Conservation (phyloP, 2,113 vertebrate genomes). For the Steatornis caripensis region DNA sequence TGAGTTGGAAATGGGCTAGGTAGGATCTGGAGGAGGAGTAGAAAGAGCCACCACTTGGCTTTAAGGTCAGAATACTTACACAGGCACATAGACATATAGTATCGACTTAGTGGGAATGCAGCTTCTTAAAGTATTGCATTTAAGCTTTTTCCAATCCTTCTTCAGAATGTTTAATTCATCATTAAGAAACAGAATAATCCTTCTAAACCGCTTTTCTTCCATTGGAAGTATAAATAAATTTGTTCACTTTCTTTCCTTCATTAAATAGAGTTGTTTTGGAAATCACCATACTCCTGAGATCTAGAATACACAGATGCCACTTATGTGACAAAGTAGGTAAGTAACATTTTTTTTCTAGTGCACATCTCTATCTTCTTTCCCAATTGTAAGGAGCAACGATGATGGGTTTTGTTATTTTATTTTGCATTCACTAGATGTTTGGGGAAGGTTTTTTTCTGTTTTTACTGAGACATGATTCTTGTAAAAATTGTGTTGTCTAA, state of each 20-base stretch:
- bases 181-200: neutral
- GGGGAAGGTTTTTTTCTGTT: neutral
- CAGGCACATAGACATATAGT: neutral
- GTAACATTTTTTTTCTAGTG: neutral
- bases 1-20: neutral
- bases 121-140: neutral
- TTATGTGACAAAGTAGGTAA: neutral
- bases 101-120: neutral
- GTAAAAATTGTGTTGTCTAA: neutral
- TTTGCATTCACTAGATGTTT: neutral
- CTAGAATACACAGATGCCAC: neutral
- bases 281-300: neutral
- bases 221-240: neutral
- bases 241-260: neutral
- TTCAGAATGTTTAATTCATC: neutral
- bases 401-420: neutral
- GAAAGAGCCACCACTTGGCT: neutral
- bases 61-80: neutral
- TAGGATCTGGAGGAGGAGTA: neutral
- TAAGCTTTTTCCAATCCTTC: neutral
- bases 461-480: neutral
- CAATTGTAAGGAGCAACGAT: neutral
- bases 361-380: neutral
- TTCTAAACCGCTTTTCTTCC: neutral
- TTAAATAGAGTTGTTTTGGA: neutral